Base-by-base conservation (phyloP, 53 echinoderm and acorn worm species). In the Echinometra lucunter region DNA sequence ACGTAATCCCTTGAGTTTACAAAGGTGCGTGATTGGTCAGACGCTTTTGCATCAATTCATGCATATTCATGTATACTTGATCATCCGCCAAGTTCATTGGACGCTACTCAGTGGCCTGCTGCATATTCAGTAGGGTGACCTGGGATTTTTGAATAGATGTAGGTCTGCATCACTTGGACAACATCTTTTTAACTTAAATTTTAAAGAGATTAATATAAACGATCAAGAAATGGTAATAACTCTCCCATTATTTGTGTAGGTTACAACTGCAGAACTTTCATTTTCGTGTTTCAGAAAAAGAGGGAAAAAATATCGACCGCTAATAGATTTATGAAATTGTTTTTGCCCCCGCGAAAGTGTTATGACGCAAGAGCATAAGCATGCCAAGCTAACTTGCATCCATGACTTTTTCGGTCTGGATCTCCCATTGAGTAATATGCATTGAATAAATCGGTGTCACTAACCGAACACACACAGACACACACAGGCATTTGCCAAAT, bases 11-110 rank as follows among this genome's bases (percentile, higher is more conserved):
- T 0, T 3, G 88, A 88, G 88, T 28, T 32, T 47, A 55, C n/a
- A n/a, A 88, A 82, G 32, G 49, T 13, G 55, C 88, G 16, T 88
- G 88, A 88, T 49, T 88, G 88, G 88, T 88, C 88, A 56, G 34
- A 44, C 15, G 28, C 4, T 34, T 88, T 12, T 2, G 2, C 16
- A 19, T 4, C 88, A 56, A 23, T 15, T 53, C 17, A 88, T 88
- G 88, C 49, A 88, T 88, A 88, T 88, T 88, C 88, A 88, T 49
- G 12, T 44, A 78, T 37, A 7, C 40, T 42, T 42, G 21, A 3
- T 78, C 6, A 3, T 78, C 42, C 10, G 21, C 4, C 8, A 6
- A 78, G 38, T 5, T 16, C 42, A 78, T 78, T 78, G 78, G 78
- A 38, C 78, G 23, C 72, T 40, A 13, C 9, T 69, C 69, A 78